phyloP scores from a whole-genome alignment of 2,797 vertebrate genomes.

The Girardinus metallicus region DNA sequence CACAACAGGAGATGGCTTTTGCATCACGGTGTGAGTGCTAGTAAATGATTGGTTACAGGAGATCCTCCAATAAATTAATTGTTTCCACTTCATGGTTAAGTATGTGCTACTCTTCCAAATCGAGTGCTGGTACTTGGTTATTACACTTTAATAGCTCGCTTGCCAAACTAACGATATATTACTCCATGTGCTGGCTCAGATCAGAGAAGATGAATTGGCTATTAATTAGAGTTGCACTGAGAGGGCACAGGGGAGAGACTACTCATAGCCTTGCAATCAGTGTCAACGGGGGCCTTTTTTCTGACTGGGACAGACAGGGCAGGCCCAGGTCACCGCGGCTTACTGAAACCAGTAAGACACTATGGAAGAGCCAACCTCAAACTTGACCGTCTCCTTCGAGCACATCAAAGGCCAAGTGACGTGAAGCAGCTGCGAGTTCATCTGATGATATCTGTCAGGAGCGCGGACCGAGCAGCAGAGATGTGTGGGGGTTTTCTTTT shows the following conservation, averaged over 20 bases:
- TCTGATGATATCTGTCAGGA: conserved; percentile 51
- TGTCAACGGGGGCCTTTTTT: conserved; percentile 80
- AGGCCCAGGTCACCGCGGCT: conserved; percentile 76
- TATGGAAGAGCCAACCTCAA: conserved; percentile 43
- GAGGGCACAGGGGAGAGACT: conserved; percentile 88
- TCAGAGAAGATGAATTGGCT: conserved; percentile 90
- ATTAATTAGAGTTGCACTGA: conserved; percentile 90
- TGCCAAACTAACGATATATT: conserved; percentile 90
- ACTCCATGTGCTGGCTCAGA: conserved; percentile 87
- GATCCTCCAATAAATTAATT: conserved; percentile 88
- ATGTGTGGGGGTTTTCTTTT: conserved; percentile 55
- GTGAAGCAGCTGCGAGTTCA: conserved; percentile 46
- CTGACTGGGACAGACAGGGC: conserved; percentile 79
- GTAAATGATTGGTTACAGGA: conserved; percentile 84
- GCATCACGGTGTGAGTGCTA: conserved; percentile 70
- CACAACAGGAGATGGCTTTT: conserved; percentile 74
- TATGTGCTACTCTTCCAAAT: conserved; percentile 88
- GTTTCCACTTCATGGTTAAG: conserved; percentile 88
- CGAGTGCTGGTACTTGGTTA: conserved; percentile 88
- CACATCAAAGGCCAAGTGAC: conserved; percentile 58
- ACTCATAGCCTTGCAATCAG: conserved; percentile 87
- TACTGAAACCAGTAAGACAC: conserved; percentile 49
- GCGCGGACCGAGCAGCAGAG: conserved; percentile 39
- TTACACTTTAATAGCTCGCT: conserved; percentile 90
- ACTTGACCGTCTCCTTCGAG: conserved; percentile 61